phyloP scores from a whole-genome alignment of 1,140 invertebrate genomes.

The Rhyzopertha dominica region DNA sequence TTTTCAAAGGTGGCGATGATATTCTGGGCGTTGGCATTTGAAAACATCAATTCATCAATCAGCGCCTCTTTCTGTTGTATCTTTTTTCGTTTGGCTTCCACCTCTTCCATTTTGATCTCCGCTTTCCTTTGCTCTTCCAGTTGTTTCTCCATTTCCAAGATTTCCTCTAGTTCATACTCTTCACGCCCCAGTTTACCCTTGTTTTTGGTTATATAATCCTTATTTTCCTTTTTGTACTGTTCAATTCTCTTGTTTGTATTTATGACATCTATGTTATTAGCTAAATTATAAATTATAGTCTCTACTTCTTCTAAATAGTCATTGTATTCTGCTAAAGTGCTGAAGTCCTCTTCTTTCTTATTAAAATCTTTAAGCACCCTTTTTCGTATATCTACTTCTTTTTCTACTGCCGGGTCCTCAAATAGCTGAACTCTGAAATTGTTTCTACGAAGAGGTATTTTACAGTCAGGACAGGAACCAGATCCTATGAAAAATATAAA shows the following conservation, averaged over 20 bases:
- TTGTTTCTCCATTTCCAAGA: constrained; percentile 80
- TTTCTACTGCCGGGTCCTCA: constrained; percentile 94
- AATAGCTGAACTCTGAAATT: constrained; percentile 95
- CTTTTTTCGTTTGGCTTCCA: constrained; percentile 77
- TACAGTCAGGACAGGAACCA: constrained; percentile 88
- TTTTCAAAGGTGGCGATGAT: constrained; percentile 80
- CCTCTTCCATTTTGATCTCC: constrained; percentile 58
- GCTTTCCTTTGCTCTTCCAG: constrained; percentile 60
- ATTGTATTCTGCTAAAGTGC: constrained; percentile 76
- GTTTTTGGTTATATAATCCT: constrained; percentile 85
- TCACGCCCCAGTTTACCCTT: constrained; percentile 66
- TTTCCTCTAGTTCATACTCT: constrained; percentile 79
- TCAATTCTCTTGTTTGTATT: constrained; percentile 90
- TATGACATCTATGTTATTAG: constrained; percentile 85
- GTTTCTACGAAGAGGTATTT: constrained; percentile 74
- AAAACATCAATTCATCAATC: constrained; percentile 93
- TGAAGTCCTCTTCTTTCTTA: constrained; percentile 88
- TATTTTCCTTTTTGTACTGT: constrained; percentile 91
- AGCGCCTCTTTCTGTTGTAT: constrained; percentile 81
- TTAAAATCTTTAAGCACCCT: constrained; percentile 86
- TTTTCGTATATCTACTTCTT: constrained; percentile 94
- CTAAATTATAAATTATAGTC: constrained; percentile 85
- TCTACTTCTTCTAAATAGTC: constrained; percentile 93
- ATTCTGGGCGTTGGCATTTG: constrained; percentile 78
- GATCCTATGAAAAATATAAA: constrained; percentile 61